phyloP scores from a whole-genome alignment of 1,140 invertebrate species.

The Solenopsis invicta region DNA sequence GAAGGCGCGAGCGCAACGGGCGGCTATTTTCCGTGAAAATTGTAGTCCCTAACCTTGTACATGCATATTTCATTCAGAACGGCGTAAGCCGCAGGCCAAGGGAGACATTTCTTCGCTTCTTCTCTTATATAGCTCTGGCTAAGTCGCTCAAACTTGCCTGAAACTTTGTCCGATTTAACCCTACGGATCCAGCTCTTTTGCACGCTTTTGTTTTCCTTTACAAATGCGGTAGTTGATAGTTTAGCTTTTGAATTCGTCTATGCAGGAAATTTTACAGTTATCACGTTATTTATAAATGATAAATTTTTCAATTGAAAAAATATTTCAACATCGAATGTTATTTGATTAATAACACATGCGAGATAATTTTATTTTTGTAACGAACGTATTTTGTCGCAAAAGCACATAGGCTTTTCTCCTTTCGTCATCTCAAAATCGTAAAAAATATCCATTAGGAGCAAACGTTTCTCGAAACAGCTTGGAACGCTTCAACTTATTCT shows the following conservation, averaged over 20 bases:
- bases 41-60: slow-evolving; percentile 81
- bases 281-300: slow-evolving; percentile 10
- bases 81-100: slow-evolving; percentile 75
- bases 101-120: slow-evolving; percentile 61
- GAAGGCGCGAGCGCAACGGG: slow-evolving; percentile 36
- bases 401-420: not conserved
- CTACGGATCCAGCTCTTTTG: slow-evolving; percentile 13
- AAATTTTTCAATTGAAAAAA: not conserved
- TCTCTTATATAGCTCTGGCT: not conserved
- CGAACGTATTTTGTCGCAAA: not conserved
- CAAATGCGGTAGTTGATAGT: slow-evolving; percentile 10
- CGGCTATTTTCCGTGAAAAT: slow-evolving; percentile 80
- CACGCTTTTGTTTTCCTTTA: slow-evolving; percentile 54
- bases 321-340: not conserved
- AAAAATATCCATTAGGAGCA: not conserved
- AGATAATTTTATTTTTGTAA: not conserved
- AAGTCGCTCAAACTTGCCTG: slow-evolving; percentile 75
- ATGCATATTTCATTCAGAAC: slow-evolving; percentile 82
- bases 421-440: not conserved
- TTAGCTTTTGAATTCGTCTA: slow-evolving; percentile 50
- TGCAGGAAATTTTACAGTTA: not conserved
- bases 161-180: slow-evolving; percentile 76
- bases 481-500: slow-evolving; percentile 1
- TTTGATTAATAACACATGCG: not conserved
- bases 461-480: not conserved